Evolutionary conservation across 2,888 invertebrate species (phyloP).

Genomic region (Chrysolina haemoptera): DNA sequence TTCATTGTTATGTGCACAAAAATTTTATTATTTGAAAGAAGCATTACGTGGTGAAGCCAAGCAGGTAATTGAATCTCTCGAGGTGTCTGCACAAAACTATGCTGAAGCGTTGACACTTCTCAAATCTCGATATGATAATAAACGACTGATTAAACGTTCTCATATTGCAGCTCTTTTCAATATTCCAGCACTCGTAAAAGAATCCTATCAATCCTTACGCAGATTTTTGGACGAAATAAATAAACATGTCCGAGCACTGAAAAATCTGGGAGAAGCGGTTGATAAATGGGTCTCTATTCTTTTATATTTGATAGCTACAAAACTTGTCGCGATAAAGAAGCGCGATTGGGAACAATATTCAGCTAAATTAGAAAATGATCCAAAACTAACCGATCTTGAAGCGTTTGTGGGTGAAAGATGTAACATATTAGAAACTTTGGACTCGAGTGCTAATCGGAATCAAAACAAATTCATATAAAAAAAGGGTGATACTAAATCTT

Average conservation of each 20-base stretch:
- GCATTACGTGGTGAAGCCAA: conserved; percentile 9
- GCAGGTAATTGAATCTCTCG: too few relatives aligned
- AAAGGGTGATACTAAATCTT: conserved; percentile 5
- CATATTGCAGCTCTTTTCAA: conserved; percentile 39
- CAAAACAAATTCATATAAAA: neutral
- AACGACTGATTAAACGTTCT: conserved; percentile 39
- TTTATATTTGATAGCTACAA: conserved; percentile 37
- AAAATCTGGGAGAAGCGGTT: conserved; percentile 37
- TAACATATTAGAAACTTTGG: too few relatives aligned
- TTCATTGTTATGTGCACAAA: neutral
- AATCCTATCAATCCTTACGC: conserved; percentile 30
- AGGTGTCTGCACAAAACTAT: conserved; percentile 37
- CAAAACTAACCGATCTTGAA: too few relatives aligned
- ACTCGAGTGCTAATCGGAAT: too few relatives aligned
- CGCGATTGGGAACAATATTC: conserved; percentile 38
- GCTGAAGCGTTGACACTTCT: conserved; percentile 33
- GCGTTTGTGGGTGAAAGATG: too few relatives aligned
- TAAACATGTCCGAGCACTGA: conserved; percentile 39
- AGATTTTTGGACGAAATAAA: conserved; percentile 33
- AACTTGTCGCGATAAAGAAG: conserved; percentile 35
- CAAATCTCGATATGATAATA: conserved; percentile 39
- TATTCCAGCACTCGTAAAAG: too few relatives aligned
- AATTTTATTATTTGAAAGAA: conserved; percentile 22
- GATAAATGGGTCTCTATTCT: conserved; percentile 40
- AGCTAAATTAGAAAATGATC: too few relatives aligned